Conservation (phyloP, 2,888 invertebrate species). For the Brachypterus glaber region DNA sequence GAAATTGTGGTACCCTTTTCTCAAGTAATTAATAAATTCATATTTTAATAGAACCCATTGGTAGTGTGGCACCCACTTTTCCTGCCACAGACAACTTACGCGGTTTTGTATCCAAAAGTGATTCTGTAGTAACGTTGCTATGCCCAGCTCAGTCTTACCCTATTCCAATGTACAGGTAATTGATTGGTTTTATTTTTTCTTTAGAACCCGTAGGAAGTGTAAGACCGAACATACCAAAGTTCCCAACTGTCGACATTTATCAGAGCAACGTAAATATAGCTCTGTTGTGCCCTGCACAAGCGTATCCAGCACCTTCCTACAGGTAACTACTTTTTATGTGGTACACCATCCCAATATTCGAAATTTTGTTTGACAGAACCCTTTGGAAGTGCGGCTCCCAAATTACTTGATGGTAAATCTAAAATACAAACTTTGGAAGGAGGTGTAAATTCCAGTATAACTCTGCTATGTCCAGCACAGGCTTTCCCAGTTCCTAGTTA, state of each 20-base stretch:
- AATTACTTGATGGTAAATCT: slow-evolving; percentile 34
- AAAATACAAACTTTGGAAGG: slow-evolving; percentile 30
- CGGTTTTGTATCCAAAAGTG: slow-evolving; percentile 28
- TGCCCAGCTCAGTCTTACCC: slow-evolving; percentile 62
- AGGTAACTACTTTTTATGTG: slow-evolving; percentile 21
- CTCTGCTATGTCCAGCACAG: slow-evolving; percentile 56
- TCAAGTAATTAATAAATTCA: slow-evolving; percentile 3
- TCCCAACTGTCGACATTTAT: slow-evolving; percentile 32
- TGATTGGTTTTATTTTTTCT: slow-evolving; percentile 19
- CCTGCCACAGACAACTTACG: slow-evolving; percentile 33
- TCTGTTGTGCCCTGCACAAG: slow-evolving; percentile 54
- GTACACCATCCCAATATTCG: slow-evolving; percentile 61
- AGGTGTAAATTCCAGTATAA: slow-evolving; percentile 30
- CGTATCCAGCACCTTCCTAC: slow-evolving; percentile 53
- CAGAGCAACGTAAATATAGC: slow-evolving; percentile 35
- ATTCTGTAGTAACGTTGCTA: slow-evolving; percentile 43
- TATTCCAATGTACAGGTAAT: slow-evolving; percentile 44
- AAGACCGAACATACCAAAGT: slow-evolving; percentile 38
- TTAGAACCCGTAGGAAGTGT: slow-evolving; percentile 44
- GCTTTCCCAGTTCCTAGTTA: slow-evolving; percentile 59
- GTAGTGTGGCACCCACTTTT: slow-evolving; percentile 44
- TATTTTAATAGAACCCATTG: slow-evolving; percentile 39
- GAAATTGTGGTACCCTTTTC: too few species aligned
- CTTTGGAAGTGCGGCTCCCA: slow-evolving; percentile 46
- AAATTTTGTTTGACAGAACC: slow-evolving; percentile 40